These are phyloP conservation scores for Leucophenga varia DNA, from an alignment of 1,140 invertebrate genomes.

Conservation along the genomic window DNA sequence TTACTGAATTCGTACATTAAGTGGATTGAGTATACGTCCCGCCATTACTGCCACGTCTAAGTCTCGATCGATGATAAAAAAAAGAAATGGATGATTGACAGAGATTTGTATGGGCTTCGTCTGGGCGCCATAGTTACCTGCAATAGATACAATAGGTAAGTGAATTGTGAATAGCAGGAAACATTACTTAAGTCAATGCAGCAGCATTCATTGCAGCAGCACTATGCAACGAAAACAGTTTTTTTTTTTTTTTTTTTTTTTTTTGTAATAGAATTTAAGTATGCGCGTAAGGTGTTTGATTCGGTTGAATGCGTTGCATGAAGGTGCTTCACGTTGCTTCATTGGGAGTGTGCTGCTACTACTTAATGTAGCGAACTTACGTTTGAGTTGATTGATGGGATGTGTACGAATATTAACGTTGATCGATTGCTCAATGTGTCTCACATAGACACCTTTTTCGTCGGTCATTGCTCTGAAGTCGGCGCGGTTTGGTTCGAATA, in stretches of 20 bases:
- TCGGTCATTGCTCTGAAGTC: slow-evolving; percentile 76
- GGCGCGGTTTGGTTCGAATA: slow-evolving; percentile 74
- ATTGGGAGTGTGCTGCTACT: slow-evolving; percentile 29
- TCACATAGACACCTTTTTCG: slow-evolving; percentile 71
- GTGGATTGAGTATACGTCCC: slow-evolving; percentile 77
- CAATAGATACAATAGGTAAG: slow-evolving; percentile 10
- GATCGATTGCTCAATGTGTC: slow-evolving; percentile 79
- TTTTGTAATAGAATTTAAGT: too few relatives aligned
- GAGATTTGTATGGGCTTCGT: slow-evolving; percentile 67
- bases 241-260: too few relatives aligned
- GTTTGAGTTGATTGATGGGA: slow-evolving; percentile 59
- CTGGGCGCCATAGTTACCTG: slow-evolving; percentile 51
- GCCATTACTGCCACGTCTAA: slow-evolving; percentile 75
- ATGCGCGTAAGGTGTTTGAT: slow-evolving; percentile 27
- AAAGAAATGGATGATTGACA: slow-evolving; percentile 76
- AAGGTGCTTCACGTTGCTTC: background rate
- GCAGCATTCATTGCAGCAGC: slow-evolving; percentile 10
- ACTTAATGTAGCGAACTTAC: slow-evolving; percentile 59
- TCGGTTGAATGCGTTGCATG: slow-evolving; percentile 32
- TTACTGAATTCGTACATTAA: slow-evolving; percentile 73
- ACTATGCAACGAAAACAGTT: too few relatives aligned
- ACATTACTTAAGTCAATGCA: slow-evolving; percentile 30
- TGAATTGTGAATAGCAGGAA: slow-evolving; percentile 23
- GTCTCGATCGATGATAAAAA: slow-evolving; percentile 77
- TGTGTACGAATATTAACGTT: slow-evolving; percentile 75